Evolutionary conservation across 35 echinoderm and acorn worm genomes (phyloP).

Genomic region (Heliocidaris erythrogramma): DNA sequence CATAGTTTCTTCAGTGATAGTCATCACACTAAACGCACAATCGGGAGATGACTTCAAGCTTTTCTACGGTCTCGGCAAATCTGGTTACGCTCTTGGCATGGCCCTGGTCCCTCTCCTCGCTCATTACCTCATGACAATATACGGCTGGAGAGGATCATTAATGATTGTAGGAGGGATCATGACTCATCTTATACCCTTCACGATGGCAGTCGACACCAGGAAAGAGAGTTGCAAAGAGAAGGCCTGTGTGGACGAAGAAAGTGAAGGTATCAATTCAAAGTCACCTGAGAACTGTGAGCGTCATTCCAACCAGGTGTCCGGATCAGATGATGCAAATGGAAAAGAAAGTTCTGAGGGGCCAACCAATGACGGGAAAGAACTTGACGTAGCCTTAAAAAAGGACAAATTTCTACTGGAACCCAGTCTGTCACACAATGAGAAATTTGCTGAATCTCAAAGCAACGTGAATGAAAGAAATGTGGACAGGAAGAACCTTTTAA

Average conservation of each 20-base stretch:
- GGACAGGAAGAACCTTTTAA: not conserved
- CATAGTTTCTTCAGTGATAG: not conserved
- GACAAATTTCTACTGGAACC: too few relatives aligned
- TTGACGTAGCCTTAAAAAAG: too few relatives aligned
- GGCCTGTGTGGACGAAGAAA: not conserved
- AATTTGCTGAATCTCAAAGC: not conserved
- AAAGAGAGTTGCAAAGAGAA: not conserved
- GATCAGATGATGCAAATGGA: not conserved
- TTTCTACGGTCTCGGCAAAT: conserved; percentile 20
- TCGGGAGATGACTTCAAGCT: not conserved
- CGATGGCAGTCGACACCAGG: not conserved
- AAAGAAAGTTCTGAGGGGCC: not conserved
- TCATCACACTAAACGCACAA: not conserved
- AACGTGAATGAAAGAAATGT: not conserved
- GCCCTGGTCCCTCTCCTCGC: not conserved
- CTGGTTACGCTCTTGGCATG: not conserved
- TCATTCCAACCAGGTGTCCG: not conserved
- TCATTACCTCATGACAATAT: not conserved
- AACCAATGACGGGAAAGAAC: not conserved
- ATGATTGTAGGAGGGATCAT: not conserved
- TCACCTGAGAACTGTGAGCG: not conserved
- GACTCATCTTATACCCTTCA: not conserved
- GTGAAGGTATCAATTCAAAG: not conserved
- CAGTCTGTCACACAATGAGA: too few relatives aligned
- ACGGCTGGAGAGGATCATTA: not conserved